Base-by-base conservation (phyloP, 2,113 vertebrate genomes). In the Dasyprocta punctata region DNA sequence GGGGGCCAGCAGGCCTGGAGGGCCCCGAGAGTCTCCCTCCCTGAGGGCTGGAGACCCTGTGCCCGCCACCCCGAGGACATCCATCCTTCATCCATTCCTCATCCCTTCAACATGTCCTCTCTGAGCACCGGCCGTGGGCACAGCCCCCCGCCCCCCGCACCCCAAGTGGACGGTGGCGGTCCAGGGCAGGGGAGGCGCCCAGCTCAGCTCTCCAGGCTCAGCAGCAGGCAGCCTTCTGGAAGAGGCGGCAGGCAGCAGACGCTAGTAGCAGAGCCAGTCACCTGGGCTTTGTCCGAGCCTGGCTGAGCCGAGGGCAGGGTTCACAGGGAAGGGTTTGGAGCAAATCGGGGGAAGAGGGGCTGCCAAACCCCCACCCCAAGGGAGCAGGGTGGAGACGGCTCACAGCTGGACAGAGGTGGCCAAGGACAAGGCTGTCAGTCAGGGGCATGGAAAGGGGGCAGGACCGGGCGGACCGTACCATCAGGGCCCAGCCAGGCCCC, bases 401-500 rank as follows among this genome's bases (percentile, higher is more conserved):
- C 60, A 56, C 52, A 26, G 77, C 36, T 77, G 20, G 80, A 20
- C 67, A 20, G 36, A 36, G 17, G 67, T 61, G 17, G 36, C 67
- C n/a, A 16, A 73, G 22, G 67, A 36, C 8, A 49, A 28, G 12
- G 86, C 73, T 22, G 94, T 86, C 82, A 80, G 84, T 41, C 30
- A 9, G 38, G 84, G 47, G 80, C 85, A n/a, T 69, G 86, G 82
- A 28, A 26, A 91, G 83, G 61, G 92, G 75, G 75, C 83, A 93
- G 49, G 44, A 33, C 30, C 0, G 22, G 89, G 81, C 33, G 87
- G 90, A 16, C 8, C 47, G 73, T 24, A 38, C 92, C 58, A 8
- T 52, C 24, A 88, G 80, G 81, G 84, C 63, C 97, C 97, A 97
- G 96, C 98, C 97, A 98, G 98, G 98, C 98, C 98, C 98, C 89